These are phyloP conservation scores for Hucho hucho DNA, from an alignment of 2,113 vertebrate species.

Conservation along the genomic window DNA sequence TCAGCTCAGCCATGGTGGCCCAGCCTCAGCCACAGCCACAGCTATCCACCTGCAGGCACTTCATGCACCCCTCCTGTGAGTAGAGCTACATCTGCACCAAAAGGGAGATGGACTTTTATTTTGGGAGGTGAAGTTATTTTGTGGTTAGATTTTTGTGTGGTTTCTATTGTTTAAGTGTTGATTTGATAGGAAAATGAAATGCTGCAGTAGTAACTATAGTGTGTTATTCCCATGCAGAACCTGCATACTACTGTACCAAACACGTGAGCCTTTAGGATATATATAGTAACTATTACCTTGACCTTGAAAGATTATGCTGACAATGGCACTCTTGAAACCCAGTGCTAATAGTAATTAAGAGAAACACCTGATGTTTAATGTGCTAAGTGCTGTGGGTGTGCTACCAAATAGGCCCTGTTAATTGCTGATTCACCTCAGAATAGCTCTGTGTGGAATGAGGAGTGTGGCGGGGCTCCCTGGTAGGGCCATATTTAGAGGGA, in stretches of 20 bases:
- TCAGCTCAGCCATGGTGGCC: conserved; percentile 83
- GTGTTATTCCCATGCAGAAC: neutral
- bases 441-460: conserved; percentile 34
- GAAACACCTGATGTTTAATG: conserved; percentile 62
- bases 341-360: conserved; percentile 56
- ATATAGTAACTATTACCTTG: neutral
- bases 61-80: conserved; percentile 93
- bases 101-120: neutral
- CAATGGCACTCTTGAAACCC: conserved; percentile 28
- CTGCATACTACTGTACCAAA: neutral
- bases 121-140: too few relatives aligned
- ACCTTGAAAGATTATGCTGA: conserved; percentile 30
- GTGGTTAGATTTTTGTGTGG: neutral
- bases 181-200: neutral
- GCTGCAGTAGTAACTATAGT: neutral
- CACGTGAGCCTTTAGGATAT: neutral
- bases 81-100: neutral
- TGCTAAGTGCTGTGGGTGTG: conserved; percentile 60
- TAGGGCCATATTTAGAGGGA: conserved; percentile 32
- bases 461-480: conserved; percentile 32
- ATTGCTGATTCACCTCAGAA: conserved; percentile 50
- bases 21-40: conserved; percentile 86
- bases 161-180: neutral
- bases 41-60: conserved; percentile 92
- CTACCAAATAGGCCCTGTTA: conserved; percentile 53